Percentiles rank a stretch among this genome's conserved stretches.
Conservation (phyloP, 2,113 vertebrate genomes). For the Tringa solitaria region DNA sequence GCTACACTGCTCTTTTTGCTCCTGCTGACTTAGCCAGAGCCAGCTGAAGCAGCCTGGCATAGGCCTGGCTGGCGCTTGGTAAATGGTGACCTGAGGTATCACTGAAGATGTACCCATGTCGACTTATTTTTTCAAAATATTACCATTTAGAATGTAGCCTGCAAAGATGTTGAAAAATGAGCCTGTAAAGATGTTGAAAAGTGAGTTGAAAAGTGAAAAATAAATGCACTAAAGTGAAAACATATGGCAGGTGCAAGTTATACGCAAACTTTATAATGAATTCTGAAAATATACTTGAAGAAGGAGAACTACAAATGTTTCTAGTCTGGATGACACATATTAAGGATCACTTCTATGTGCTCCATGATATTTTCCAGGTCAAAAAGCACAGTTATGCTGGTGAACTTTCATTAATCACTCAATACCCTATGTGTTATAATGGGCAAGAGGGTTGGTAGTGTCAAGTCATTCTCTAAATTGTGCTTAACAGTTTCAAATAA, state of each 20-base stretch:
- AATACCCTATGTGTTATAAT: not conserved
- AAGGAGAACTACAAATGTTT: slow-evolving; percentile 14
- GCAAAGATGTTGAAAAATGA: not conserved
- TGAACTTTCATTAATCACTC: slow-evolving; percentile 16
- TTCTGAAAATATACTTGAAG: slow-evolving; percentile 11
- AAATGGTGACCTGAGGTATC: not conserved
- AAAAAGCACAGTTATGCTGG: not conserved
- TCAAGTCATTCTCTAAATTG: slow-evolving; percentile 4
- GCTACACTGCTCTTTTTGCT: not conserved
- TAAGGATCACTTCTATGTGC: not conserved
- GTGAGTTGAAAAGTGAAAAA: not conserved
- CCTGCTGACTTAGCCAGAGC: not conserved
- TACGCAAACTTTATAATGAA: not conserved
- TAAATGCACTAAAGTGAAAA: not conserved
- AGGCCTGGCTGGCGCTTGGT: not conserved
- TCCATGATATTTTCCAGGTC: not conserved
- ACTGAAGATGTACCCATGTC: rapidly evolving
- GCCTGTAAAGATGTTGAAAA: not conserved
- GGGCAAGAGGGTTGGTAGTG: not conserved
- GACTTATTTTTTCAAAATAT: not conserved
- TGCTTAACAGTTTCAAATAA: not conserved
- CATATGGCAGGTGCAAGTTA: slow-evolving; percentile 7
- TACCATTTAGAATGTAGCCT: not conserved
- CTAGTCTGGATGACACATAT: not conserved
- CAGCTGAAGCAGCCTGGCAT: not conserved